Evolutionary conservation across 2,888 invertebrate species (phyloP).

Genomic region (Autographa pulchrina): DNA sequence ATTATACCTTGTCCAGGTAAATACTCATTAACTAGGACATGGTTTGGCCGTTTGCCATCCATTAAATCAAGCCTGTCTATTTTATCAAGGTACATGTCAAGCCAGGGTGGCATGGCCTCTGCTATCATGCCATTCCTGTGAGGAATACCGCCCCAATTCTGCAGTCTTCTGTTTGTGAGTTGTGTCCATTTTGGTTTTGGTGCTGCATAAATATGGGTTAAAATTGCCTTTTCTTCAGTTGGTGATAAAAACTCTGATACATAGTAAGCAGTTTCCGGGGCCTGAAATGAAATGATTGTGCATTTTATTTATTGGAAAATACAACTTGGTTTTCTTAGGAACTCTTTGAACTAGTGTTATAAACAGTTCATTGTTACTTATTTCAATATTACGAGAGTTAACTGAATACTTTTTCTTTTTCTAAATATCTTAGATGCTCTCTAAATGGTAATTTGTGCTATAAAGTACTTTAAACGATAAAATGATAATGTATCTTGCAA

Average conservation of each 20-base stretch:
- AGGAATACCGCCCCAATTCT: constrained; percentile 99
- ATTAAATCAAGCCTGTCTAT: constrained; percentile 92
- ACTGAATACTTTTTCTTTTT: no score
- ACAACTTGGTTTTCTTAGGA: no score
- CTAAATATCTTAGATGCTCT: no score
- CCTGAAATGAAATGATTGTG: constrained; percentile 69
- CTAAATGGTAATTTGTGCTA: no score
- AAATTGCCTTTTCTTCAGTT: constrained; percentile 92
- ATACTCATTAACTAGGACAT: constrained; percentile 98
- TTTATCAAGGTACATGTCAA: constrained; percentile 92
- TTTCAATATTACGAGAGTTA: no score
- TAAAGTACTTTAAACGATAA: no score
- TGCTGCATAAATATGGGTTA: constrained; percentile 92
- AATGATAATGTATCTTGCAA: no score
- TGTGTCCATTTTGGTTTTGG: constrained; percentile 99
- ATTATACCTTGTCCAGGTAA: constrained; percentile 98
- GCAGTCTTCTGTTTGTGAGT: constrained; percentile 96
- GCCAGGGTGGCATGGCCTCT: constrained; percentile 96
- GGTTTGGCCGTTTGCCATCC: constrained; percentile 94
- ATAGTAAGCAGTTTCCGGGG: constrained; percentile 92
- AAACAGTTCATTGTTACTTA: no score
- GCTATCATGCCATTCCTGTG: constrained; percentile 98
- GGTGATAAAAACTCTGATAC: constrained; percentile 95
- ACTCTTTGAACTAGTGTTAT: no score
- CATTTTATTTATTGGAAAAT: no score